Evolutionary conservation across 2,113 vertebrate species (phyloP).

Genomic region (Sapayoa aenigma): DNA sequence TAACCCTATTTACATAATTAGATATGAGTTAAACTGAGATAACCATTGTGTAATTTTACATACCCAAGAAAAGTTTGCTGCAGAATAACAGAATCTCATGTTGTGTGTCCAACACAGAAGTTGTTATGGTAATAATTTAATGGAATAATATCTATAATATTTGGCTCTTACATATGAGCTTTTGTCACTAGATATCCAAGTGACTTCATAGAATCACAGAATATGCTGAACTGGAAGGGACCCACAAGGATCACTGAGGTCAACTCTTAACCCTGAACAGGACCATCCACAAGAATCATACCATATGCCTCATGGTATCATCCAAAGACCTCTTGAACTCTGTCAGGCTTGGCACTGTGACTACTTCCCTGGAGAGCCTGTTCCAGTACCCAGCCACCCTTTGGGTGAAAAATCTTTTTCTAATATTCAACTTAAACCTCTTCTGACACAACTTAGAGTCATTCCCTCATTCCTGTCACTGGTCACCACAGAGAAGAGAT

Average conservation of each 20-base stretch:
- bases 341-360: not conserved
- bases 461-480: not conserved
- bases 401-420: not conserved
- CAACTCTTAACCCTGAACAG: not conserved
- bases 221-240: not conserved
- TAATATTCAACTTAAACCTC: not conserved
- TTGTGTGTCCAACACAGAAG: not conserved
- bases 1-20: constrained; percentile 41
- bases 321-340: not conserved
- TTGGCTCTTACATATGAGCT: not conserved
- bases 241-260: not conserved
- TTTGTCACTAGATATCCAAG: not conserved
- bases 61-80: not conserved
- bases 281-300: not conserved
- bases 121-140: not conserved
- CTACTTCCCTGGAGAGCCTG: not conserved
- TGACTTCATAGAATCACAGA: not conserved
- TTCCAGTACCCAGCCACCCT: not conserved
- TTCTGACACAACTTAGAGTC: not conserved
- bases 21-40: constrained; percentile 26
- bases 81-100: not conserved
- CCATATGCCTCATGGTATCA: not conserved
- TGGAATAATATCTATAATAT: not conserved
- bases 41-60: constrained; percentile 4
- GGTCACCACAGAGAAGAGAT: not conserved